Conservation (phyloP, 2,797 vertebrate genomes). For the Oreortyx pictus region DNA sequence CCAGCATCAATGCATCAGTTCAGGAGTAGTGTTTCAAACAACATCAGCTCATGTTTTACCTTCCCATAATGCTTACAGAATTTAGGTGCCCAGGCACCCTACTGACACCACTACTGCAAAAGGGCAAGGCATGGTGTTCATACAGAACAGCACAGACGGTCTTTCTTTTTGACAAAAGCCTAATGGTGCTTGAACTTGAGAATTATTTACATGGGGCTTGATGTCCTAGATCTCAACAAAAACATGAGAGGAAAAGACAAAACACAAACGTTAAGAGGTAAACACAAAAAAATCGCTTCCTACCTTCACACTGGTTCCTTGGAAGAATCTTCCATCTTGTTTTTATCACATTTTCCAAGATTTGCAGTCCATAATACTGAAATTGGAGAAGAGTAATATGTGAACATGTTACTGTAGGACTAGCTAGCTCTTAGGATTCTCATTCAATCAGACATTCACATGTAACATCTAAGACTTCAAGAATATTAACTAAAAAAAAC, state of each 20-base stretch:
- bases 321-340: conserved; percentile 99
- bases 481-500: conserved; percentile 76
- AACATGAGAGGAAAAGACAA: not conserved
- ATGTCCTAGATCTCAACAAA: not conserved
- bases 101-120: not conserved
- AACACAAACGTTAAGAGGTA: not conserved
- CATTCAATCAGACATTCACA: conserved; percentile 80
- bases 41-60: not conserved
- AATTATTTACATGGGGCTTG: not conserved
- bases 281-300: conserved; percentile 46
- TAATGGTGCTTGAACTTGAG: not conserved
- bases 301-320: conserved; percentile 97
- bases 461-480: conserved; percentile 78
- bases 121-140: not conserved
- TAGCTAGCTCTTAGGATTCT: conserved; percentile 74
- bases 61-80: not conserved
- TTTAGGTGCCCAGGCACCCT: not conserved
- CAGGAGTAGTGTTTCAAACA: not conserved
- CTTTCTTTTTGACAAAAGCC: not conserved
- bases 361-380: conserved; percentile 99
- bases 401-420: conserved; percentile 74
- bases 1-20: not conserved
- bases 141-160: not conserved
- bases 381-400: conserved; percentile 84
- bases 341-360: conserved; percentile 98